Conservation (phyloP, 2,888 invertebrate species). For the Calephelis perditalis region DNA sequence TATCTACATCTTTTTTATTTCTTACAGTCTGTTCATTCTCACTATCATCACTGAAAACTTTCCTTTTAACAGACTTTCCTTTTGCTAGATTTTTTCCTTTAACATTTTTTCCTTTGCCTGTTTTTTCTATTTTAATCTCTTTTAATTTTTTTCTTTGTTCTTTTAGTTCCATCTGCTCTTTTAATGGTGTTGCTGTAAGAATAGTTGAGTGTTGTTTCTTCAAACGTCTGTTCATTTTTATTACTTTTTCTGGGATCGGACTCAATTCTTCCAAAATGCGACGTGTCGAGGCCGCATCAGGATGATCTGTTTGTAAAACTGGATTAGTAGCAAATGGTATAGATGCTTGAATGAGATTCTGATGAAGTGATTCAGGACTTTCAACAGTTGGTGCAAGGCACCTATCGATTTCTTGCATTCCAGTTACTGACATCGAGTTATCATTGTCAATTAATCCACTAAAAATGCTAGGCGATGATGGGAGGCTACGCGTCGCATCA, state of each 20-base stretch:
- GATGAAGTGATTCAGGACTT: too few species aligned
- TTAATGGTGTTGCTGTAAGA: slow-evolving; percentile 13
- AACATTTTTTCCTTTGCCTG: slow-evolving; percentile 3
- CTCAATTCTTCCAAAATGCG: background rate
- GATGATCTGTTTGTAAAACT: background rate
- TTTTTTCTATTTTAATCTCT: background rate
- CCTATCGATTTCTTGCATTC: too few species aligned
- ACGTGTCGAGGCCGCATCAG: background rate
- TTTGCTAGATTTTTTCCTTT: slow-evolving; percentile 14
- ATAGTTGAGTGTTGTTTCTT: background rate
- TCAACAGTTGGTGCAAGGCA: too few species aligned
- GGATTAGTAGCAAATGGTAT: background rate
- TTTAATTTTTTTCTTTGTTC: slow-evolving; percentile 15
- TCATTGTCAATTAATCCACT: too few species aligned
- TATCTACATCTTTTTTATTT: too few species aligned
- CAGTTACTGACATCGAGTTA: too few species aligned
- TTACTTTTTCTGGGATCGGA: slow-evolving; percentile 20
- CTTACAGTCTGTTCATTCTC: too few species aligned
- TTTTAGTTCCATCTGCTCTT: slow-evolving; percentile 17
- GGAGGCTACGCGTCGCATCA: too few species aligned
- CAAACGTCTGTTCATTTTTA: slow-evolving; percentile 20
- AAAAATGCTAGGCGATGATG: too few species aligned
- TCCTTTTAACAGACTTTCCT: slow-evolving; percentile 11
- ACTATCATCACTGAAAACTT: too few species aligned
- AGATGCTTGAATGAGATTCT: too few species aligned